Evolutionary conservation across 2,113 vertebrate species (phyloP).

Genomic region (Aspidoscelis tigris): DNA sequence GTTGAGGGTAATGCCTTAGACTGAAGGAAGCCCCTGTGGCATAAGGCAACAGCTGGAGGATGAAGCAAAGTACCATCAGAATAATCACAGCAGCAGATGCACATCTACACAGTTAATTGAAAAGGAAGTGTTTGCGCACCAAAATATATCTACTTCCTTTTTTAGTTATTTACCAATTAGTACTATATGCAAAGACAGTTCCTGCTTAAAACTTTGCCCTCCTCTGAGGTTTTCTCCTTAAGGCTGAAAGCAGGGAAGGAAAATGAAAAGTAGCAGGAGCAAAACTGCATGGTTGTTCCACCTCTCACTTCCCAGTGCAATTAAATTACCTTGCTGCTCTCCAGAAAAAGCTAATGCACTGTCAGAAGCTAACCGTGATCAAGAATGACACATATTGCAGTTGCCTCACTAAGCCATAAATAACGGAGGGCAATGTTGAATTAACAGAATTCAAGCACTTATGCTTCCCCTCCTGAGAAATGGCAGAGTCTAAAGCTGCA

Average conservation of each 20-base stretch:
- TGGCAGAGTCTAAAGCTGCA: background rate
- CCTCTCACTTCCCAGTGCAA: conserved; percentile 16
- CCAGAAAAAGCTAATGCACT: conserved; percentile 32
- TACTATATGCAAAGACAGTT: background rate
- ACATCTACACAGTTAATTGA: background rate
- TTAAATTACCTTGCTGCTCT: conserved; percentile 25
- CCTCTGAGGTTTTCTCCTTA: background rate
- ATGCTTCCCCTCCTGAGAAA: background rate
- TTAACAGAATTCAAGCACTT: background rate
- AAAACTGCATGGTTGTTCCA: background rate
- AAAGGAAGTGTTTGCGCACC: fast-evolving
- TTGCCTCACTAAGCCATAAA: conserved; percentile 23
- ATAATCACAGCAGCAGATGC: background rate
- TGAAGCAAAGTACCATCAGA: conserved; percentile 39
- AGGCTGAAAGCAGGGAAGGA: background rate
- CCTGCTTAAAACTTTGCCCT: conserved; percentile 20
- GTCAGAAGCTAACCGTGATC: conserved; percentile 37
- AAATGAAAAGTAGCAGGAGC: background rate
- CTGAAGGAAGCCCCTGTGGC: conserved; percentile 42
- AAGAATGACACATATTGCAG: conserved; percentile 31
- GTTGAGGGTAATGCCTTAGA: conserved; percentile 51
- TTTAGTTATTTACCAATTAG: background rate
- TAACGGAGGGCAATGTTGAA: background rate
- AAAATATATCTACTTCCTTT: background rate
- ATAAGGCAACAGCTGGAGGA: conserved; percentile 48